Evolutionary conservation across 92 coral and sea anemone genomes (phyloP).

Genomic region (Montipora capitata): DNA sequence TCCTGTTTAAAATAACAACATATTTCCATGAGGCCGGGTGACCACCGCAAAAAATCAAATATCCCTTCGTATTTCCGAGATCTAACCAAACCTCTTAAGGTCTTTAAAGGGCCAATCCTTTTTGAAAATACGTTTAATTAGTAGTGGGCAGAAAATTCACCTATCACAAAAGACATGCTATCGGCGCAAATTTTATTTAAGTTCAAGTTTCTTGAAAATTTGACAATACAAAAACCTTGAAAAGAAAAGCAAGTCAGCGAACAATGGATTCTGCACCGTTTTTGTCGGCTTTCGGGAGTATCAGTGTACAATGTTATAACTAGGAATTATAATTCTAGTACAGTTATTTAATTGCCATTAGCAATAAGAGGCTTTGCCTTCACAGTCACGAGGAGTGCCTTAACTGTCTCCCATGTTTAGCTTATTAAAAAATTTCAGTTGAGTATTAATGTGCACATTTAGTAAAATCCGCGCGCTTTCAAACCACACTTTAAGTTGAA

Average conservation of each 20-base stretch:
- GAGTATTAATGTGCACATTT: too few species aligned
- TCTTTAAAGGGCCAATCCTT: not conserved
- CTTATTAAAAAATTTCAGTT: not conserved
- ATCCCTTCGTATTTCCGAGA: not conserved
- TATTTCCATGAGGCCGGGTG: not conserved
- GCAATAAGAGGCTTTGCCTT: not conserved
- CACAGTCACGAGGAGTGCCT: not conserved
- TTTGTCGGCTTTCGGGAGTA: slow-evolving; percentile 16
- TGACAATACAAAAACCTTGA: not conserved
- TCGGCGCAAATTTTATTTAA: not conserved
- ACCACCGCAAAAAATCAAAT: not conserved
- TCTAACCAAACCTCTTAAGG: not conserved
- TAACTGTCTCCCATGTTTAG: not conserved
- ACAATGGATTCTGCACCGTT: not conserved
- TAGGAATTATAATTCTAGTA: slow-evolving; percentile 9
- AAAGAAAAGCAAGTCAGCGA: not conserved
- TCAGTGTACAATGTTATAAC: slow-evolving; percentile 26
- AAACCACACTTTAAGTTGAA: not conserved
- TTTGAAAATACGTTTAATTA: not conserved
- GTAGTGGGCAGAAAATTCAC: not conserved
- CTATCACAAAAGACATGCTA: not conserved
- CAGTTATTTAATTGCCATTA: slow-evolving; percentile 41
- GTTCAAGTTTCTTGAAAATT: not conserved
- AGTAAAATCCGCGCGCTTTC: not conserved
- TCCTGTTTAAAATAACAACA: slow-evolving; percentile 3